Conservation (phyloP, 2,888 invertebrate species). For the Mesorhabditis sp. region DNA sequence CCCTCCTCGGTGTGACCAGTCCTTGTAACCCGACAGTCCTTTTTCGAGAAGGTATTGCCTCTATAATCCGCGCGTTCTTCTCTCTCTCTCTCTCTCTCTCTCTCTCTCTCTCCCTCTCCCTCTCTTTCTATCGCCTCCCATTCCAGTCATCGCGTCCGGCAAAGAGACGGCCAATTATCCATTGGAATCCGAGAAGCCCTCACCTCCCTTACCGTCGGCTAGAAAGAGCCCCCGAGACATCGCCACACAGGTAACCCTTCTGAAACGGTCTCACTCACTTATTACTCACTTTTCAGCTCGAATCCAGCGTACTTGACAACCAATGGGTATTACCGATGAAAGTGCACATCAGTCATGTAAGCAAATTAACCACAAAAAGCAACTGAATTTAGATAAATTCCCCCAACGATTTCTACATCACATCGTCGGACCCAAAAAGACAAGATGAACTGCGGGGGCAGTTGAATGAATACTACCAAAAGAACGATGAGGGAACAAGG, state of each 20-base stretch:
- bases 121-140: background rate
- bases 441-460: background rate
- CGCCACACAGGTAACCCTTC: constrained; percentile 1
- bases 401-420: background rate
- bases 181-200: background rate
- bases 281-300: background rate
- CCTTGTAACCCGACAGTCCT: background rate
- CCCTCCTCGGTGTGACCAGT: no score
- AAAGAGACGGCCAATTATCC: constrained; percentile 2
- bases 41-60: constrained; percentile 7
- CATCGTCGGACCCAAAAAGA: background rate
- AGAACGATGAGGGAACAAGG: background rate
- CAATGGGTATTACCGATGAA: background rate
- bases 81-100: constrained; percentile 13
- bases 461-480: background rate
- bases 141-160: constrained; percentile 9
- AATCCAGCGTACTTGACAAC: background rate
- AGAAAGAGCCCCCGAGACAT: constrained; percentile 2
- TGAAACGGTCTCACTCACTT: background rate
- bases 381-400: background rate
- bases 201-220: background rate
- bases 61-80: background rate
- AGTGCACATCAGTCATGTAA: background rate
- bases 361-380: background rate
- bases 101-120: background rate